Percentiles rank a stretch among this genome's conserved stretches.
These are phyloP conservation scores for Corvus cornix DNA, from an alignment of 2,113 vertebrate species.

Conservation along the genomic window DNA sequence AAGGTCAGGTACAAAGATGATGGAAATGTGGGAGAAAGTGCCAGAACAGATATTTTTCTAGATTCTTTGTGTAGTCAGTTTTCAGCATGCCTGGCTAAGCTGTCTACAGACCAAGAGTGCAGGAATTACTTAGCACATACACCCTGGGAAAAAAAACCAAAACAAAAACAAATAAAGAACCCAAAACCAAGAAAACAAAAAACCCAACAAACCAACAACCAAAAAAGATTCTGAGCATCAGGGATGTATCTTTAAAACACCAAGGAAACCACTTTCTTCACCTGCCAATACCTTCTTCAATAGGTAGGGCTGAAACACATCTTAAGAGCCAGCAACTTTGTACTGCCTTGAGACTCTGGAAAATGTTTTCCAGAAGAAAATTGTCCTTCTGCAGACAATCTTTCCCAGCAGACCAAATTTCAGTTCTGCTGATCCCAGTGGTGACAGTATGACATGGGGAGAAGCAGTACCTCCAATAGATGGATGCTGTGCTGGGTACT, in stretches of 20 bases:
- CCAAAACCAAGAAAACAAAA: neutral
- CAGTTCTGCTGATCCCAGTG: neutral
- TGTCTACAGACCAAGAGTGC: neutral
- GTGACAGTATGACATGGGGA: neutral
- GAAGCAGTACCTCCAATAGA: neutral
- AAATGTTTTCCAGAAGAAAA: neutral
- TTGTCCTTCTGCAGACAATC: neutral
- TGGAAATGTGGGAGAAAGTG: neutral
- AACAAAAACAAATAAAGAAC: too few relatives aligned
- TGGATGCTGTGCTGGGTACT: neutral
- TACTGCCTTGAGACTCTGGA: neutral
- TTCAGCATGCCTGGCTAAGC: neutral
- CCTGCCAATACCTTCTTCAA: neutral
- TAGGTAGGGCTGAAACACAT: neutral
- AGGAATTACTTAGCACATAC: neutral
- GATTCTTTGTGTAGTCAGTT: neutral
- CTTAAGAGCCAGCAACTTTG: neutral
- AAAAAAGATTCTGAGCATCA: neutral
- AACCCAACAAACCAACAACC: neutral
- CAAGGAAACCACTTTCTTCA: neutral
- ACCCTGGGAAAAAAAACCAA: accelerated
- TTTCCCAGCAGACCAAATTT: neutral
- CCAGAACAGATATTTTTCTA: neutral
- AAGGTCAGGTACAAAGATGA: neutral
- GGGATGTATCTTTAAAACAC: neutral